phyloP scores from a whole-genome alignment of 2,888 invertebrate species.

The Carabus problematicus region DNA sequence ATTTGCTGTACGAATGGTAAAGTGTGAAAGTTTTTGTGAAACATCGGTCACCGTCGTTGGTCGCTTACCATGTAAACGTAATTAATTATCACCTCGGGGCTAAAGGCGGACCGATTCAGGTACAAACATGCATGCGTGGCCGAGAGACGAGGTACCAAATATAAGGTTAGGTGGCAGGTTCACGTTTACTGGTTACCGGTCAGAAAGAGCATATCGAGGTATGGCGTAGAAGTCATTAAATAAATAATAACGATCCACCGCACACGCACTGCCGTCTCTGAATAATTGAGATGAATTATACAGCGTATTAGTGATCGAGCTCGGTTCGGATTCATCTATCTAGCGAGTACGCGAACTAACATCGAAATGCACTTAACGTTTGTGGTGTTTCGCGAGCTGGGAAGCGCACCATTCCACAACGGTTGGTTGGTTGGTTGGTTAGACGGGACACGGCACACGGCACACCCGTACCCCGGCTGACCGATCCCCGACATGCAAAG shows the following conservation, averaged over 20 bases:
- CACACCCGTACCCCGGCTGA: background rate
- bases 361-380: slow-evolving; percentile 34
- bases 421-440: background rate
- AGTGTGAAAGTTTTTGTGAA: too few species aligned
- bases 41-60: too few species aligned
- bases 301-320: slow-evolving; percentile 26
- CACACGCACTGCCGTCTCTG: background rate
- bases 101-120: background rate
- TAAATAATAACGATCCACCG: slow-evolving; percentile 8
- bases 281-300: slow-evolving; percentile 19
- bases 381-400: background rate
- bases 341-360: slow-evolving; percentile 15
- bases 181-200: too few species aligned
- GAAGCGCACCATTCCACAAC: background rate
- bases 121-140: slow-evolving; percentile 14
- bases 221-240: background rate
- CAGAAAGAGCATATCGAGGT: too few species aligned
- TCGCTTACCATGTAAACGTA: slow-evolving; percentile 1
- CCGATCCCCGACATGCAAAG: slow-evolving; percentile 8
- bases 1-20: too few species aligned
- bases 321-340: slow-evolving; percentile 23
- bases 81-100: slow-evolving; percentile 17
- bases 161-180: background rate
- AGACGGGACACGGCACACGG: too few species aligned
- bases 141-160: too few species aligned